These are phyloP conservation scores for Stratiolaelaps scimitus DNA, from an alignment of 1,140 invertebrate genomes.

Conservation along the genomic window DNA sequence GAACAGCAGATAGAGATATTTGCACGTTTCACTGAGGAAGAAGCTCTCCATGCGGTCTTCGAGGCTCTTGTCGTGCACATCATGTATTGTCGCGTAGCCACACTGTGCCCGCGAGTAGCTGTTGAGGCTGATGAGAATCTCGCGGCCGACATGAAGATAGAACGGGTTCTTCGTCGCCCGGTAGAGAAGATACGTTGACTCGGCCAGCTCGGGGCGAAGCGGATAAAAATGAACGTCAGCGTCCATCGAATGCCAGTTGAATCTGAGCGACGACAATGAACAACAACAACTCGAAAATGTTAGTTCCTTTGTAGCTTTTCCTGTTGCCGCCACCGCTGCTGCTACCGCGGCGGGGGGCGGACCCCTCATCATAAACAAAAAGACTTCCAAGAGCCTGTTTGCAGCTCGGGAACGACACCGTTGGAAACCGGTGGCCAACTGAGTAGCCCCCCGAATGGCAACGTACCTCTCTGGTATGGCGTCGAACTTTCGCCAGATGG, in stretches of 20 bases:
- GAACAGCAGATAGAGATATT: conserved; percentile 81
- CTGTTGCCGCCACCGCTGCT: too few relatives aligned
- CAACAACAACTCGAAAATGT: too few relatives aligned
- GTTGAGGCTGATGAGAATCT: conserved; percentile 52
- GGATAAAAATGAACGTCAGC: conserved; percentile 57
- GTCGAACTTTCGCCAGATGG: conserved; percentile 53
- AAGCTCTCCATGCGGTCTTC: conserved; percentile 99
- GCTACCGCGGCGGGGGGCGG: too few relatives aligned
- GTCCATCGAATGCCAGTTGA: conserved; percentile 52
- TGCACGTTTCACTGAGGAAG: conserved; percentile 93
- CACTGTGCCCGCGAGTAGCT: conserved; percentile 50
- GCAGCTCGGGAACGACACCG: too few relatives aligned
- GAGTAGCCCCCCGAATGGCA: not conserved
- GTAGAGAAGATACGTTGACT: conserved; percentile 58
- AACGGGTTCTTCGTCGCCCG: conserved; percentile 58
- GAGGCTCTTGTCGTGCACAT: conserved; percentile 76
- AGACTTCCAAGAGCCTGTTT: too few relatives aligned
- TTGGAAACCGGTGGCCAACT: not conserved
- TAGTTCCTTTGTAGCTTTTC: too few relatives aligned
- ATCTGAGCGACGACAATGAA: conserved; percentile 37
- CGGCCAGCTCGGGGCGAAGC: conserved; percentile 53
- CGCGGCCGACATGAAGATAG: conserved; percentile 55
- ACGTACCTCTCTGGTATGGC: conserved; percentile 50
- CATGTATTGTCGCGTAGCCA: conserved; percentile 58
- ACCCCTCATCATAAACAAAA: too few relatives aligned